Evolutionary conservation across 1,140 invertebrate species (phyloP), one percentile per base, ranked within the genome.

Genomic region (Battus philenor): DNA sequence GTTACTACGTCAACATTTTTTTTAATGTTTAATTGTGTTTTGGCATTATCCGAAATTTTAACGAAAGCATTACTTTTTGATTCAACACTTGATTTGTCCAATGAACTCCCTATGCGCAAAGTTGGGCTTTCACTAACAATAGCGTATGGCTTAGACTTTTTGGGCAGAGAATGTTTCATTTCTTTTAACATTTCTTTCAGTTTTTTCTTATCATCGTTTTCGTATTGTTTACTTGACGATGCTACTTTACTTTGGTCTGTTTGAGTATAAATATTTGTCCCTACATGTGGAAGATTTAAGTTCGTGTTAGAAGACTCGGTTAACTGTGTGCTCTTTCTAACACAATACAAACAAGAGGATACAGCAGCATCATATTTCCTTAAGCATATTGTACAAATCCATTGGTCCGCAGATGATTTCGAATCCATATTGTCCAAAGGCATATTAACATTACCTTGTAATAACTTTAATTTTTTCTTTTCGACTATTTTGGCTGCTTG

Each of bases 401-500:
- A 79, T 10, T 38, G 45, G 4, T 68, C 63, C 1, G 43, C 49
- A 17, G 30, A 24, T 11, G 8, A 24, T 18, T 38, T 13, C 13
- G 10, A 27, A 13, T 12, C 22, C 32, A 17, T 30, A 10, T 10
- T 30, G 5, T 4, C 9, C 9, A 11, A 2, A 3, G 18, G 18
- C 18, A 26, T 20, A 39, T 16, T 39, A 2, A 22, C 20, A 11
- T 7, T 38, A 9, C 15, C 38, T 33, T 30, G 11, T 45, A 26
- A 16, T 30, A 31, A 54, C 63, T 20, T 54, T 33, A 53, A 34
- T 57, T 69, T 84, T 20, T 68, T 68, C 2, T 48, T 70, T 54
- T 90, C 88, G 16, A 94, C 89, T 46, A 94, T 93, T 66, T 92
- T 91, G 0, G 90, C 88, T 1, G 93, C 93, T 80, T 94, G 92